Evolutionary conservation across 2,797 vertebrate genomes (phyloP), one percentile per base, ranked within the genome.

Genomic region (Champsocephalus esox): DNA sequence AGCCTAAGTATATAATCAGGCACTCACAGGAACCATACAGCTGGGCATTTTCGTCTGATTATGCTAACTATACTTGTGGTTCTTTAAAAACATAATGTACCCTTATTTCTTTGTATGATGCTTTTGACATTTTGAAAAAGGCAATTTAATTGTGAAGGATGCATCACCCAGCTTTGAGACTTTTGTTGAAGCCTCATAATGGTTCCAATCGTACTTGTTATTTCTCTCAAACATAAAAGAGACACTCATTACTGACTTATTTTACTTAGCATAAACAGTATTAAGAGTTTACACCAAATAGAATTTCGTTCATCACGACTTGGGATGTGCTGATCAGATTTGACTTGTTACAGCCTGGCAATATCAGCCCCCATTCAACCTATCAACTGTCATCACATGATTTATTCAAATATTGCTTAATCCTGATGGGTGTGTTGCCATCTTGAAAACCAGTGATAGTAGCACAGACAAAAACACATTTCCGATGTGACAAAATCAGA

Each of bases 51-150:
- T n/a, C 46, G 7, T 62, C 46, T 55, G 2, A 62, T 61, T 60
- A 46, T 24, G 44, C 3, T 49, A 28, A 5, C 9, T 44, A 4
- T 2, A 24, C 9, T n/a, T 5, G 11, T 43, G 58, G 10, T 12
- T 62, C 10, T 44, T 48, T 60, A n/a, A 54, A 70, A 70, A 68
- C 46, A 64, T 17, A 38, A 13, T 44, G 9, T 10, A 24, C 17
- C n/a, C 28, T 49, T 1, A 5, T 79, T 41, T 2, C 4, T 41
- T 63, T 71, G 16, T 62, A 28, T 72, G 17, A 21, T 70, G 28
- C 34, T 63, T 79, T 62, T 71, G 49, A 63, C 44, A 71, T 73
- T 80, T 77, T 54, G 9, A 43, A 63, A 65, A 66, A 69, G 28
- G 45, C n/a, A 21, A 41, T 51, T 10, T 66, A 51, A 73, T 51